These are phyloP conservation scores for Caenorhabditis macrosperma DNA, from an alignment of 2,888 invertebrate species.

Conservation along the genomic window DNA sequence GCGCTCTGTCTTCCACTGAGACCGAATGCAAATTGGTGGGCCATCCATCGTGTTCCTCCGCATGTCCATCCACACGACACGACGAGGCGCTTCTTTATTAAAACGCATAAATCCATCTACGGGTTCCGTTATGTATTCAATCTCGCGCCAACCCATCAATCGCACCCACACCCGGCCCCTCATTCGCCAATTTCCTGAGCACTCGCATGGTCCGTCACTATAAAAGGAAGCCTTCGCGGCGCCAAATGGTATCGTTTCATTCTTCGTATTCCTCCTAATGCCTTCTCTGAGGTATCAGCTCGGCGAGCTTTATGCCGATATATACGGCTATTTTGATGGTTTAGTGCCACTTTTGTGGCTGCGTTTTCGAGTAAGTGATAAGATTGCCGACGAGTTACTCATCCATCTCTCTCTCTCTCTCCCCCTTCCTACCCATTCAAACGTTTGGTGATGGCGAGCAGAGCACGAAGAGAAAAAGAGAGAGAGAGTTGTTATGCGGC, in stretches of 20 bases:
- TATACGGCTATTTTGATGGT: constrained; percentile 50
- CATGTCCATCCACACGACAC: neutral
- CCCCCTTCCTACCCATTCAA: neutral
- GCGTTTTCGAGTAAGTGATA: constrained; percentile 37
- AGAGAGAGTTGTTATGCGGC: constrained; percentile 40
- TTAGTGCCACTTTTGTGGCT: constrained; percentile 43
- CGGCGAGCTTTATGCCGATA: constrained; percentile 44
- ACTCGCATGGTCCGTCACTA: constrained; percentile 1
- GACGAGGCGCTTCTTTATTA: constrained; percentile 17
- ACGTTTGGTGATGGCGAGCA: constrained; percentile 10
- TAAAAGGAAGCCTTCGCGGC: constrained; percentile 13
- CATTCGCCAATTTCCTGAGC: constrained; percentile 37
- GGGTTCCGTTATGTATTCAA: neutral
- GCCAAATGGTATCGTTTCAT: neutral
- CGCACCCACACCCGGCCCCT: neutral
- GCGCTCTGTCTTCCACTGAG: neutral
- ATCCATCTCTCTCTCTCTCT: constrained; percentile 16
- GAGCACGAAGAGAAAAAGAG: constrained; percentile 7
- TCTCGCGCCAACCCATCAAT: constrained; percentile 39
- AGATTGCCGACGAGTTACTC: neutral
- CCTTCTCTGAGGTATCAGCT: constrained; percentile 26
- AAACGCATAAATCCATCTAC: constrained; percentile 31
- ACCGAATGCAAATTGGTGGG: neutral
- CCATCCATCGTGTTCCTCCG: neutral
- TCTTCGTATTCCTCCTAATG: too few relatives aligned